These are phyloP conservation scores for Zygothrica quintamaculata DNA, from an alignment of 2,888 invertebrate species.

Conservation along the genomic window DNA sequence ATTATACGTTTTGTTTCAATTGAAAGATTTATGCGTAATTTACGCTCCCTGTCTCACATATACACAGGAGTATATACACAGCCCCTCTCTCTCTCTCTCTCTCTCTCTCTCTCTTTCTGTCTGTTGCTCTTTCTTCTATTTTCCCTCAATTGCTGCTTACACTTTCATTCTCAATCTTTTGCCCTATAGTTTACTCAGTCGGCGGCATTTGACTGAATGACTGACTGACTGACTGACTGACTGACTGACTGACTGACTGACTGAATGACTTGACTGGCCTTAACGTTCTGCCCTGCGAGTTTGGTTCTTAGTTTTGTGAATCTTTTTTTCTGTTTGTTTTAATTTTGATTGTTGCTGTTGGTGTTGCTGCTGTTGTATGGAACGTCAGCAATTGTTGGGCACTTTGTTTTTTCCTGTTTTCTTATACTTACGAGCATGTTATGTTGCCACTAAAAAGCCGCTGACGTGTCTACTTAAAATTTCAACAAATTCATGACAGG, in stretches of 20 bases:
- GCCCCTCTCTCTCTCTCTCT: constrained; percentile 4
- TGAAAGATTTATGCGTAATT: constrained; percentile 81
- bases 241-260: no score
- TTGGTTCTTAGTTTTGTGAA: constrained; percentile 39
- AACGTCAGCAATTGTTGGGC: constrained; percentile 57
- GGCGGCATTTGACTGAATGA: constrained; percentile 44
- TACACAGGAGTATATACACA: no score
- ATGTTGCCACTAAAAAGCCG: constrained; percentile 62
- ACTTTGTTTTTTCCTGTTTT: constrained; percentile 69
- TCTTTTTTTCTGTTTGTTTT: constrained; percentile 66
- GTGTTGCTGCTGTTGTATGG: constrained; percentile 35
- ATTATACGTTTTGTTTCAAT: constrained; percentile 51
- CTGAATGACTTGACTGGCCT: constrained; percentile 69
- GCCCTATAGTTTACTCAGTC: constrained; percentile 15
- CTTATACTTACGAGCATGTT: background rate
- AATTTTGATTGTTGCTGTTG: constrained; percentile 42
- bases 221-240: no score
- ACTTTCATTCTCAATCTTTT: background rate
- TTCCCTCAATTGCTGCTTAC: background rate
- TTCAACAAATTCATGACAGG: constrained; percentile 63
- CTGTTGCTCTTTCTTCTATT: background rate
- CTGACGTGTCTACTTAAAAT: constrained; percentile 77
- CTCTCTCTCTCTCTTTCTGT: constrained; percentile 14
- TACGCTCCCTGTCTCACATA: constrained; percentile 1
- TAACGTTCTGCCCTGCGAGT: constrained; percentile 57